These are phyloP conservation scores for Leptopilina clavipes DNA, from an alignment of 1,140 invertebrate genomes.

Conservation along the genomic window DNA sequence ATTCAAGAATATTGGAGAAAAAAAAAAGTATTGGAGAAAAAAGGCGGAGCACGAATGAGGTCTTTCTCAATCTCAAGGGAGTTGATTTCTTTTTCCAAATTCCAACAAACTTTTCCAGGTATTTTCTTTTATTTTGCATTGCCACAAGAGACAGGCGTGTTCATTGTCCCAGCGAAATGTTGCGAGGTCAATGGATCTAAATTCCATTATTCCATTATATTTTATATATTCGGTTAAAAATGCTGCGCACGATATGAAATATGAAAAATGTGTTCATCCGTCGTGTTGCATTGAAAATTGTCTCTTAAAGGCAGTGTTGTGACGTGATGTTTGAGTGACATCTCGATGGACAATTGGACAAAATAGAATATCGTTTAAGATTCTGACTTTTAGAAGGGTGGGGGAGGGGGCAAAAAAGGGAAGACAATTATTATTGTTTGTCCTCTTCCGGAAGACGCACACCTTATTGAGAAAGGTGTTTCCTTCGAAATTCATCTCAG, in stretches of 20 bases:
- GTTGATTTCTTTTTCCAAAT: slow-evolving; percentile 20
- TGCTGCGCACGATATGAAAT: background rate
- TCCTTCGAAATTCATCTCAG: background rate
- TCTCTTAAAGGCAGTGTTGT: slow-evolving; percentile 58
- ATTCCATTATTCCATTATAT: slow-evolving; percentile 38
- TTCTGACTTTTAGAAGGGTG: slow-evolving; percentile 49
- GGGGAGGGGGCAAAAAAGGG: slow-evolving; percentile 35
- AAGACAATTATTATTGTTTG: slow-evolving; percentile 47
- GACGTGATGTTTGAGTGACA: slow-evolving; percentile 63
- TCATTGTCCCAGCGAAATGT: slow-evolving; percentile 43
- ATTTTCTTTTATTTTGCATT: slow-evolving; percentile 47
- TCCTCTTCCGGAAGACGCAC: background rate
- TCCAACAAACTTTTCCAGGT: background rate
- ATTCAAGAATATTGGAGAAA: slow-evolving; percentile 31
- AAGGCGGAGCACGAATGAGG: slow-evolving; percentile 34
- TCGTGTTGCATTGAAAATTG: slow-evolving; percentile 48
- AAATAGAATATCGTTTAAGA: slow-evolving; percentile 41
- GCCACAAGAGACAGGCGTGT: slow-evolving; percentile 37
- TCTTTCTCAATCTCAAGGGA: slow-evolving; percentile 47
- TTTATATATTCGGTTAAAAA: slow-evolving; percentile 4
- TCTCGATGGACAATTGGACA: slow-evolving; percentile 45
- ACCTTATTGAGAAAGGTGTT: slow-evolving; percentile 10
- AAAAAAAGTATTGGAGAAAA: slow-evolving; percentile 37
- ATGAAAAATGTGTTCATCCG: slow-evolving; percentile 42
- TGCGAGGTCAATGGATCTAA: slow-evolving; percentile 45